phyloP scores from a whole-genome alignment of 2,888 invertebrate species.

The Chalcosyrphus nemorum region DNA sequence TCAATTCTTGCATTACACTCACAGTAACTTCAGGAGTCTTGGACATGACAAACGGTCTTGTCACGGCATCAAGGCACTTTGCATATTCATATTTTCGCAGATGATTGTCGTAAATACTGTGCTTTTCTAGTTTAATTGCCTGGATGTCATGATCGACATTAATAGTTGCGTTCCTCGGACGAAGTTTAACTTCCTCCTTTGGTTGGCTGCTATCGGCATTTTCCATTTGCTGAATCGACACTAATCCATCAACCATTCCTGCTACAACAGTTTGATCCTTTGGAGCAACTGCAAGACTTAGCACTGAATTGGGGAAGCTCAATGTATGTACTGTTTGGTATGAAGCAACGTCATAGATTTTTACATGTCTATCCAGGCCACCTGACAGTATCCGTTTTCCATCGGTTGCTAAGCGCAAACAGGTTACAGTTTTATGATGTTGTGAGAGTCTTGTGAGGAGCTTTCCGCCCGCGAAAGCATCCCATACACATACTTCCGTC shows the following conservation, averaged over 20 bases:
- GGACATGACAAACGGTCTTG: conserved; percentile 84
- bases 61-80: conserved; percentile 89
- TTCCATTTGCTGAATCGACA: conserved; percentile 92
- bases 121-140: conserved; percentile 75
- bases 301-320: conserved; percentile 94
- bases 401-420: conserved; percentile 90
- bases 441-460: conserved; percentile 92
- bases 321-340: conserved; percentile 94
- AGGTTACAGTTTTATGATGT: conserved; percentile 98
- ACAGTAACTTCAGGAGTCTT: conserved; percentile 90
- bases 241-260: conserved; percentile 95
- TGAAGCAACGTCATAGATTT: conserved; percentile 93
- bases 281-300: conserved; percentile 90
- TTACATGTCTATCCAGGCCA: conserved; percentile 96
- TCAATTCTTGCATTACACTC: conserved; percentile 92
- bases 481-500: conserved; percentile 96
- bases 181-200: conserved; percentile 67
- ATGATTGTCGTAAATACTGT: conserved; percentile 88
- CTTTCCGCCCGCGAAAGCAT: conserved; percentile 93
- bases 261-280: conserved; percentile 93
- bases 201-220: conserved; percentile 82
- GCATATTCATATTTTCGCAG: conserved; percentile 91
- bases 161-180: conserved; percentile 64
- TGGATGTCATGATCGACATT: conserved; percentile 83
- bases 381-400: conserved; percentile 93